Evolutionary conservation across 1,140 invertebrate genomes (phyloP), one percentile per base, ranked within the genome.

Genomic region (Leptopilina boulardi): DNA sequence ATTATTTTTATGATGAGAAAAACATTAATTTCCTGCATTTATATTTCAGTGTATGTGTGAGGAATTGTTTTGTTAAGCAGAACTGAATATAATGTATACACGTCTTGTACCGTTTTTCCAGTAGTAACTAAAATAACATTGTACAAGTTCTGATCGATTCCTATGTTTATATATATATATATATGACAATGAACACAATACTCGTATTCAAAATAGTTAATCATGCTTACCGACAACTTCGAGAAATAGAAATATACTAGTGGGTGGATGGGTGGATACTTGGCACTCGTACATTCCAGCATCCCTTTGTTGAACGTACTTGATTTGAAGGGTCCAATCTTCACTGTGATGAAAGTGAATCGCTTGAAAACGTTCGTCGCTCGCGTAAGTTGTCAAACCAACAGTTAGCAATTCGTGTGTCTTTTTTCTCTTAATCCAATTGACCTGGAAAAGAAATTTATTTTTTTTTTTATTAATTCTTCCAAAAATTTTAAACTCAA

Each of bases 281-380:
- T 97, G 96, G 89, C 96, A 97, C 90, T 97, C 96, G 90, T 97
- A 97, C 73, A 94, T 89, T 34, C 96, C 96, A 18, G 94, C 94
- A 88, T 98, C 96, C 76, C 94, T 92, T 81, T 93, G 93, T 86
- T 96, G 95, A 34, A 96, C 95, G 90, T 94, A 96, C 87, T 95
- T 95, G 82, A 97, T 95, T 92, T 96, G 95, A 73, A 97, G 91
- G 41, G 95, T 95, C 96, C 96, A 97, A 88, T 97, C 96, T 93
- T 96, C 95, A 84, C 95, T 95, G 89, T 96, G 95, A 84, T 96
- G 95, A 84, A 96, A 93, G 91, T 97, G 96, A 83, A 95, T 94
- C 34, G 96, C 95, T 86, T 96, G 95, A 90, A 96, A 97, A 78
- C 96, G 93, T 85, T 95, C 96, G 87, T 97, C 96, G 83, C 95